A percentile compares a stretch with the other conserved stretches of the same genome.
Conservation (phyloP, 2,113 vertebrate species). For the human (Homo sapiens) region GRCh38 chr2:202898501-202899000, state of each 20-base stretch:
- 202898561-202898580: background rate
- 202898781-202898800: background rate
- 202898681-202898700: background rate
- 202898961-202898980: background rate
- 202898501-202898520: background rate
- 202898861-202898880: background rate
- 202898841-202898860: background rate
- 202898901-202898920: background rate
- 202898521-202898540: background rate
- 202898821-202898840: background rate
- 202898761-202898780: conserved; percentile 21
- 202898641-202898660: background rate
- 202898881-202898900: background rate
- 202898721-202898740: background rate
- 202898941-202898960: background rate
- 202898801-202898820: conserved; percentile 4
- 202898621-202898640: background rate
- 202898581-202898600: background rate
- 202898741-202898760: background rate
- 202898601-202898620: background rate
- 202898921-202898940: background rate
- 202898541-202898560: background rate
- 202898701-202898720: background rate
- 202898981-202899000: conserved; percentile 13
- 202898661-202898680: background rate